phyloP scores from a whole-genome alignment of 1,140 invertebrate species.

The Dolichoris vasculosae region DNA sequence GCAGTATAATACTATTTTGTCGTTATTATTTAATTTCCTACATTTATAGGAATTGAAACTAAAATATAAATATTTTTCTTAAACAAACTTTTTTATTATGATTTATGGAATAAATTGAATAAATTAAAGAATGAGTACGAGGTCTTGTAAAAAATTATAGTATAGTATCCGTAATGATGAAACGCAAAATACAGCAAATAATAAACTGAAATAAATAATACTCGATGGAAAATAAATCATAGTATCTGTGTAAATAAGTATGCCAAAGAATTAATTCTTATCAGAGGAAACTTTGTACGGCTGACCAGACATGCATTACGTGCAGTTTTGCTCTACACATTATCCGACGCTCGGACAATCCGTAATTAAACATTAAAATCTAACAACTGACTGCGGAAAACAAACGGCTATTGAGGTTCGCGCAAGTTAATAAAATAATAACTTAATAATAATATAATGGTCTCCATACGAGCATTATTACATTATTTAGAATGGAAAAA shows the following conservation, averaged over 20 bases:
- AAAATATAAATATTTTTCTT: too few species aligned
- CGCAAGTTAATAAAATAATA: slow-evolving; percentile 66
- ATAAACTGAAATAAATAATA: neutral
- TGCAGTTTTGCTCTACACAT: too few species aligned
- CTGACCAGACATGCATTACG: too few species aligned
- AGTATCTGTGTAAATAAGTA: neutral
- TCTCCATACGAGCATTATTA: slow-evolving; percentile 52
- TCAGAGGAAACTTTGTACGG: too few species aligned
- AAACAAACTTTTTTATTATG: neutral
- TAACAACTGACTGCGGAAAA: neutral
- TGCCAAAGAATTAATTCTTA: neutral
- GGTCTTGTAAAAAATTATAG: too few species aligned
- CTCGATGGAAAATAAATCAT: neutral
- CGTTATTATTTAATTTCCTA: neutral
- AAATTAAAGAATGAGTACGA: neutral
- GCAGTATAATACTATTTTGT: neutral
- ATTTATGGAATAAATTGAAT: neutral
- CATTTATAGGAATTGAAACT: neutral
- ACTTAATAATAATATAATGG: too few species aligned
- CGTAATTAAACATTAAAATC: neutral
- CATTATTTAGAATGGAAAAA: slow-evolving; percentile 65
- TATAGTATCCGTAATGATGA: too few species aligned
- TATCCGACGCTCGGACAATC: neutral
- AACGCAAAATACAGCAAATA: too few species aligned
- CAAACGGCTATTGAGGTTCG: slow-evolving; percentile 12